Evolutionary conservation across 2,888 invertebrate species (phyloP).

Genomic region (Axea sp.): DNA sequence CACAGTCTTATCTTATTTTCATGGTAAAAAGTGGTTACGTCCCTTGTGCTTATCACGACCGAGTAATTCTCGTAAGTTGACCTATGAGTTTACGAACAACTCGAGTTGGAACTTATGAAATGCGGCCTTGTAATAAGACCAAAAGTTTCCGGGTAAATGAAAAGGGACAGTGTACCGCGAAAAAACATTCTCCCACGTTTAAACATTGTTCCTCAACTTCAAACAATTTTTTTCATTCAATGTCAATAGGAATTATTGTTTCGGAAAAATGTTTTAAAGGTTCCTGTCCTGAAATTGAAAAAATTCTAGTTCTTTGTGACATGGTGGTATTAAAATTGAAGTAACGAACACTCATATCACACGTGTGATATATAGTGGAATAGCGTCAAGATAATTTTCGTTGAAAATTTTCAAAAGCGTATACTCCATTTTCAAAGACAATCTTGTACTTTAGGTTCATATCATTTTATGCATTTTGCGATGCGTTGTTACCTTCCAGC

Average conservation of each 20-base stretch:
- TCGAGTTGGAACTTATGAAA: constrained; percentile 48
- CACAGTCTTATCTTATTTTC: constrained; percentile 56
- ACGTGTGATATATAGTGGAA: too few relatives aligned
- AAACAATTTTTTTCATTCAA: constrained; percentile 9
- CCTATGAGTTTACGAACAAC: constrained; percentile 49
- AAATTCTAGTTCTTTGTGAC: too few relatives aligned
- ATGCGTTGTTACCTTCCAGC: constrained; percentile 43
- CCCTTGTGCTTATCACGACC: constrained; percentile 49
- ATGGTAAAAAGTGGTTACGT: constrained; percentile 44
- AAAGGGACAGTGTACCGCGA: constrained; percentile 27
- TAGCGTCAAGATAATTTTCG: too few relatives aligned
- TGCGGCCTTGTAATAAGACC: constrained; percentile 50
- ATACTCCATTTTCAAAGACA: constrained; percentile 33
- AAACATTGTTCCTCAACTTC: constrained; percentile 31
- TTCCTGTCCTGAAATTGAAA: too few relatives aligned
- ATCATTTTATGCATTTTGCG: constrained; percentile 44
- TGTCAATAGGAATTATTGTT: too few relatives aligned
- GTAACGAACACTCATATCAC: too few relatives aligned
- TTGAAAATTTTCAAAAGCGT: too few relatives aligned
- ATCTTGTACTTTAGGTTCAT: constrained; percentile 46
- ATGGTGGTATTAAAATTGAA: too few relatives aligned
- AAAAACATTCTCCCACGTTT: constrained; percentile 28
- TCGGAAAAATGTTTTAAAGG: too few relatives aligned
- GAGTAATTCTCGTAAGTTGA: constrained; percentile 53
- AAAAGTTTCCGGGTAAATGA: constrained; percentile 47